These are phyloP conservation scores for Montipora capricornis DNA, from an alignment of 64 coral and sea anemone species.

Conservation along the genomic window DNA sequence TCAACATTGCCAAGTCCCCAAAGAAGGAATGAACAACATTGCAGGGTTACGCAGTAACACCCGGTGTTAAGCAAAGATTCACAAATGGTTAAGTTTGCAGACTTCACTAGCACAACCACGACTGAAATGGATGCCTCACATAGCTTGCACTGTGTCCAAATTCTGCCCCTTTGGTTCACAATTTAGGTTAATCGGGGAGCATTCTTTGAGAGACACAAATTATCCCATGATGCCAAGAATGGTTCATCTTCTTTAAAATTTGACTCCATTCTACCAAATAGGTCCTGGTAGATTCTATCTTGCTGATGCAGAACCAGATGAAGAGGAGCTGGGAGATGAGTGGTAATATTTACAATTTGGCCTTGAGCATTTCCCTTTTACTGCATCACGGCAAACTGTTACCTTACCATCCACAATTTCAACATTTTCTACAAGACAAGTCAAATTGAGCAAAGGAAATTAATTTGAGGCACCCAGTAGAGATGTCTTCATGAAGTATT, in stretches of 20 bases:
- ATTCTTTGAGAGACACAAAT: too few species aligned
- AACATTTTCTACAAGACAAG: constrained; percentile 88
- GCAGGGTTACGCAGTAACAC: too few species aligned
- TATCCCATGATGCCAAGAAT: constrained; percentile 28
- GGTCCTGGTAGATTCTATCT: not conserved
- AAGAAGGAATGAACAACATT: too few species aligned
- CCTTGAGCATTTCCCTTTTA: constrained; percentile 96
- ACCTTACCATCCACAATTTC: constrained; percentile 96
- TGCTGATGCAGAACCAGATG: not conserved
- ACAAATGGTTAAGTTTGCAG: too few species aligned
- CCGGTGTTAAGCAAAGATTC: too few species aligned
- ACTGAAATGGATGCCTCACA: too few species aligned
- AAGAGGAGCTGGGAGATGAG: constrained; percentile 21
- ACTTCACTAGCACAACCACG: too few species aligned
- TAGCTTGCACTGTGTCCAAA: too few species aligned
- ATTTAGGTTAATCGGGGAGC: too few species aligned
- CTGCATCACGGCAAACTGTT: constrained; percentile 94
- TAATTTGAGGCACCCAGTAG: not conserved
- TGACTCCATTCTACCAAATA: not conserved
- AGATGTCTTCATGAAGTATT: too few species aligned
- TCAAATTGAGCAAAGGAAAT: not conserved
- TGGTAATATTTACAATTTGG: constrained; percentile 99
- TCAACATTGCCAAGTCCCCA: too few species aligned
- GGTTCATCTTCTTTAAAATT: not conserved
- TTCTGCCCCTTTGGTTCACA: too few species aligned